Base-by-base conservation (phyloP, 2,113 vertebrate species). In the Uria lomvia region DNA sequence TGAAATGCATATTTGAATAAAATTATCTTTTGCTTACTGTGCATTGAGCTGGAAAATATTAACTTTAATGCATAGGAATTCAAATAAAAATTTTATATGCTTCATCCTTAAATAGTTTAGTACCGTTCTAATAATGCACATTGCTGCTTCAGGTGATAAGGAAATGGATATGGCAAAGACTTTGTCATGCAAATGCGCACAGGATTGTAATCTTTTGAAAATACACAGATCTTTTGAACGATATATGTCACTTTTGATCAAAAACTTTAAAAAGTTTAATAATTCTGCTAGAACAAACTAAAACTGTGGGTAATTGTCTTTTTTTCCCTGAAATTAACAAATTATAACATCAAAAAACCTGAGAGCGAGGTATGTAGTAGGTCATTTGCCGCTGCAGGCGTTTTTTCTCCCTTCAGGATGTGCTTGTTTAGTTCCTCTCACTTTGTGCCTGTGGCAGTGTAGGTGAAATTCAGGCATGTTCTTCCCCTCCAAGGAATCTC, bases 371-470 rank as follows among this genome's bases (percentile, higher is more conserved):
- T 98, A 96, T 97, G 95, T 98, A 98, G 97, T 98, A 98, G 98
- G 98, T 99, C 98, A 98, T 99, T 98, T 98, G 97, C 90, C 96
- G 98, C 98, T 98, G 89, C 95, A 97, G 98, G 98, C 98, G 16
- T 95, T 98, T 95, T 98, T 60, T 97, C 95, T 98, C 98, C 98
- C 98, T 98, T 89, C 97, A 98, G 98, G 98, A 98, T 98, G 97
- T 97, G 96, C 98, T 99, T 99, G 98, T 99, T 99, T 99, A 98
- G 98, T 98, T 99, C 98, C 98, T 98, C 96, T 98, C 97, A 95
- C 97, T 98, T 97, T 97, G 96, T 97, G 98, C 99, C 98, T 97
- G 96, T 98, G 98, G 99, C 98, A 96, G 75, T 98, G 94, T 97
- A 36, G 98, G 98, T 98, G 97, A 98, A 98, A 99, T 98, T 98